Evolutionary conservation across 2,888 invertebrate genomes (phyloP).

Genomic region (Sarcophaga carnaria): DNA sequence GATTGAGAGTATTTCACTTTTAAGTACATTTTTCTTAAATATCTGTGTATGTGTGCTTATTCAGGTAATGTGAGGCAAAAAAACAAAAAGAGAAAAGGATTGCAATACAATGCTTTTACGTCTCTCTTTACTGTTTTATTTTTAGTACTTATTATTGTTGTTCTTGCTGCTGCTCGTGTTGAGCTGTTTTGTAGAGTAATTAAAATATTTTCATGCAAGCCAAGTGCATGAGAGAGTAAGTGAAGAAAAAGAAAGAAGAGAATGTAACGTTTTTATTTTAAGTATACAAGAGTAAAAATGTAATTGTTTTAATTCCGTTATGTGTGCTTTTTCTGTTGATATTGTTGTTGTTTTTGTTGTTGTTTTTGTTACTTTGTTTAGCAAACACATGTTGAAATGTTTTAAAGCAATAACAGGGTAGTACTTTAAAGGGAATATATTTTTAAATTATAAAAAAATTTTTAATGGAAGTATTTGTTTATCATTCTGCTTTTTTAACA

Average conservation of each 20-base stretch:
- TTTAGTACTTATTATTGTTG: neutral
- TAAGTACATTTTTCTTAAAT: neutral
- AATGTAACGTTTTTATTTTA: conserved; percentile 55
- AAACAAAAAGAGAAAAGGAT: no score
- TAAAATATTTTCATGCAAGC: conserved; percentile 56
- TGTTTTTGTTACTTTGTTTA: neutral
- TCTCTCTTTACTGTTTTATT: conserved; percentile 5
- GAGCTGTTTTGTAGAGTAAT: conserved; percentile 46
- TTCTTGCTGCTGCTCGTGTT: neutral
- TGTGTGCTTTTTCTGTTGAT: conserved; percentile 22
- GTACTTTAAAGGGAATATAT: neutral
- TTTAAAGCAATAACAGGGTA: neutral
- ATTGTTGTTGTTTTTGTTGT: conserved; percentile 7
- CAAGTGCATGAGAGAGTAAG: no score
- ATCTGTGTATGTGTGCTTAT: neutral
- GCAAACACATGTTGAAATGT: neutral
- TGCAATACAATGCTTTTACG: no score
- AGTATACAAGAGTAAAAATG: conserved; percentile 51
- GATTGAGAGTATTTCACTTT: neutral
- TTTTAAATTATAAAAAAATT: neutral
- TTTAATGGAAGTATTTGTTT: neutral
- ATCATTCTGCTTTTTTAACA: neutral
- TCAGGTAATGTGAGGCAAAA: conserved; percentile 28
- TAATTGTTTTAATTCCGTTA: conserved; percentile 67
- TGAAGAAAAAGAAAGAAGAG: conserved; percentile 28